Evolutionary conservation across 2,113 vertebrate genomes (phyloP), one percentile per base, ranked within the genome.

Genomic region (Mionectes macconnelli): DNA sequence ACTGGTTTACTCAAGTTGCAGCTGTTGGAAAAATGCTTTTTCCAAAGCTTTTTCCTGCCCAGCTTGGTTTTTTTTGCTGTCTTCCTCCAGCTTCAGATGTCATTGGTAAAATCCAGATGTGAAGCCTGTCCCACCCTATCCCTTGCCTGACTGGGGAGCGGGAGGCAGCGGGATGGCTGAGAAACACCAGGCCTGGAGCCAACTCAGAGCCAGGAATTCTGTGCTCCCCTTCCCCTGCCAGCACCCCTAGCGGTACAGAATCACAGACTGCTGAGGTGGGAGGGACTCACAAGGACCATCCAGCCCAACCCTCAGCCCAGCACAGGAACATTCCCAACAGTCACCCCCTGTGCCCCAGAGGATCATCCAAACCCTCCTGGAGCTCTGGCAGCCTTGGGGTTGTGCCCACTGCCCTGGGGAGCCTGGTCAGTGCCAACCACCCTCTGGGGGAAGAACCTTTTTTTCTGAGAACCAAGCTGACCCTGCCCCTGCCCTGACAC

Each of bases 91-190:
- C 17, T 77, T 47, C 0, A 22, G 22, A 52, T 28, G 31, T 35
- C 33, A 15, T 14, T 4, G 1, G 31, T 80, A 9, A 94, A 80
- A 57, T 6, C 24, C 42, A 57, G 44, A 2, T 2, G 2, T 13
- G 14, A 39, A 59, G 31, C n/a, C 24, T 56, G 63, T 22, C 40
- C 55, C 53, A 5, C 24, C 12, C 40, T 20, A 11, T 55, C 19
- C 62, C 37, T 39, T 10, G 10, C 39, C 27, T 0, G 0, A 2
- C 0, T 0, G 8, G 27, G 6, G 52, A 68, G 33, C 40, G n/a
- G 33, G 9, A 47, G 72, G 35, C 50, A 55, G 35, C 23, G 27
- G 52, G 60, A 13, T 28, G 75, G 66, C n/a, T 20, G 40, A 50
- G 62, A 39, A 47, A 20, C 7, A 0, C 7, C 56, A 69, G 11